Percentiles rank a stretch among this genome's conserved stretches.
phyloP scores from a whole-genome alignment of 1,140 invertebrate species.

The Dendroctonus valens region DNA sequence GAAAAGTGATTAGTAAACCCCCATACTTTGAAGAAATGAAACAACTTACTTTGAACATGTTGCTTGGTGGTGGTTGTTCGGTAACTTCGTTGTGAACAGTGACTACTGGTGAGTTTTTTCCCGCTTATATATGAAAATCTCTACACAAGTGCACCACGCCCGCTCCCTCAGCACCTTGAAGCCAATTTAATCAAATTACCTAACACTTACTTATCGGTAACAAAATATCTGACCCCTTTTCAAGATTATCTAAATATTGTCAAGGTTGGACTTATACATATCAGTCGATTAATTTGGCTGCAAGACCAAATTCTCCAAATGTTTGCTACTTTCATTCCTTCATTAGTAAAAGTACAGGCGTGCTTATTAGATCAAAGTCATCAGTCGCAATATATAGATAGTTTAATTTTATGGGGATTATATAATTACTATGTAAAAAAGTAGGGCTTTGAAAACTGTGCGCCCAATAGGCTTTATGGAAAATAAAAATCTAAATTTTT shows the following conservation, averaged over 20 bases:
- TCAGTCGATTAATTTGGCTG: slow-evolving; percentile 2
- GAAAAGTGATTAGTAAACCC: slow-evolving; percentile 32
- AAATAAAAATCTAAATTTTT: not conserved
- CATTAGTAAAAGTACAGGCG: not conserved
- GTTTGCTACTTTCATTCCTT: slow-evolving; percentile 3
- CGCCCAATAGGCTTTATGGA: not conserved
- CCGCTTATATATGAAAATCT: slow-evolving; percentile 5
- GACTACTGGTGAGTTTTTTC: slow-evolving; percentile 12
- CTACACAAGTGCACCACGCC: not conserved
- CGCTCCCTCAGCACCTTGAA: slow-evolving; percentile 1
- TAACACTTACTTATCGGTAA: slow-evolving; percentile 3
- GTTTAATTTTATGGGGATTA: not conserved
- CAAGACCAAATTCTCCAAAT: not conserved
- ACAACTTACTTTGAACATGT: slow-evolving; percentile 20
- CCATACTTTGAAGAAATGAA: slow-evolving; percentile 12
- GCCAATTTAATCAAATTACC: not conserved
- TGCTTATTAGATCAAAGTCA: not conserved
- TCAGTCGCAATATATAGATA: not conserved
- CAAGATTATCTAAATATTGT: slow-evolving; percentile 7
- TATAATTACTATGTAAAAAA: not conserved
- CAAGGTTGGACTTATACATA: slow-evolving; percentile 7
- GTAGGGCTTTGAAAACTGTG: not conserved
- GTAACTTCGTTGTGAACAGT: slow-evolving; percentile 6
- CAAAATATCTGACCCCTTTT: slow-evolving; percentile 16
- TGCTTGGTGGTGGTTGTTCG: slow-evolving; percentile 1